Evolutionary conservation across 1,140 invertebrate genomes (phyloP).

Genomic region (Eurosta solidaginis): DNA sequence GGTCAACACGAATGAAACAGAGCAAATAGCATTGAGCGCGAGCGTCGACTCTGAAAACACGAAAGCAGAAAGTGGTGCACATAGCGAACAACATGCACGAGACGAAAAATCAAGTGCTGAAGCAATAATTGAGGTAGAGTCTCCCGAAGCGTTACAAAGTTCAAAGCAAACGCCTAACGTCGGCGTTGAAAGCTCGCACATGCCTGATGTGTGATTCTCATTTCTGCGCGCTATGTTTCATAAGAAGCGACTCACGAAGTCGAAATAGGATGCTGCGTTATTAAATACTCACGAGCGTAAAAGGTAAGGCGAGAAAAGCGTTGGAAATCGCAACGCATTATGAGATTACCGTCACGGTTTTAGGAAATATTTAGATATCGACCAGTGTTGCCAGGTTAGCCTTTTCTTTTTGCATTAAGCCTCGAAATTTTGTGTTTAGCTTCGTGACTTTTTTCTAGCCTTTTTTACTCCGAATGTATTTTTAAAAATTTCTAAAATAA

Average conservation of each 20-base stretch:
- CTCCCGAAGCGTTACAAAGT: neutral
- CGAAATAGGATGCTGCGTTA: no score
- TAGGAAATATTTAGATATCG: no score
- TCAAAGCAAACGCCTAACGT: neutral
- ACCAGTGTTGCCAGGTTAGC: no score
- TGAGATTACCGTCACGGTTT: no score
- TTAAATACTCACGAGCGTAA: no score
- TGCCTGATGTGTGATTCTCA: slow-evolving; percentile 1
- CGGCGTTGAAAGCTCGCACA: neutral
- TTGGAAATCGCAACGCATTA: no score
- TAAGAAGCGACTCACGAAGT: neutral
- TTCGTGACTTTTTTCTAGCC: no score
- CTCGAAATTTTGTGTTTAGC: no score
- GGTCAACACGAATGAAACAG: neutral
- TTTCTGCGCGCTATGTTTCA: slow-evolving; percentile 10
- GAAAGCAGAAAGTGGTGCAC: neutral
- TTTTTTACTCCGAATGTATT: no score
- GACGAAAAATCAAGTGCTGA: neutral
- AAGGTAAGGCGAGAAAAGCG: no score
- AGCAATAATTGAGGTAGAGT: neutral
- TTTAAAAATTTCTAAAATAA: no score
- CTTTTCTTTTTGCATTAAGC: no score
- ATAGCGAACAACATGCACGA: neutral
- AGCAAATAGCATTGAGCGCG: neutral
- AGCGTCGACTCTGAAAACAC: neutral